A percentile compares a stretch with the other conserved stretches of the same genome.
Evolutionary conservation across 2,888 invertebrate genomes (phyloP).

Genomic region (Orthosia gothica): DNA sequence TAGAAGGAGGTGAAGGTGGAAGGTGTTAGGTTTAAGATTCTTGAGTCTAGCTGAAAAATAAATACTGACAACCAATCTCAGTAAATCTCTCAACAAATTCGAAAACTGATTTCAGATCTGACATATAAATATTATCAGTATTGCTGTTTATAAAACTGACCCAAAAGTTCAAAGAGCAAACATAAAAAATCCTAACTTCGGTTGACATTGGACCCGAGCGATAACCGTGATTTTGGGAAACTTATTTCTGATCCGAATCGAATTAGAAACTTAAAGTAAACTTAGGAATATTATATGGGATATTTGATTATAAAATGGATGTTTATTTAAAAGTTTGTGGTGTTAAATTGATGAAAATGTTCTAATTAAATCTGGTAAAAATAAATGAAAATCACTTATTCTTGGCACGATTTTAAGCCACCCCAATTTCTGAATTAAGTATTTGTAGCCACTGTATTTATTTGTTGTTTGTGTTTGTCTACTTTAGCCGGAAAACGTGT

Average conservation of each 20-base stretch:
- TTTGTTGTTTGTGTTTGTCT: too few species aligned
- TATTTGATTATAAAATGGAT: neutral
- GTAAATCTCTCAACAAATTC: conserved; percentile 1
- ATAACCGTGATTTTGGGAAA: conserved; percentile 32
- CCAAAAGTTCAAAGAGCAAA: conserved; percentile 22
- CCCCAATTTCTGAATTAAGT: too few species aligned
- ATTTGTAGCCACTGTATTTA: too few species aligned
- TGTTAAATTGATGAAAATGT: too few species aligned
- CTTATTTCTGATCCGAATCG: neutral
- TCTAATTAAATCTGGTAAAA: neutral
- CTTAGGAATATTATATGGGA: neutral
- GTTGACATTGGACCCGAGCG: conserved; percentile 14
- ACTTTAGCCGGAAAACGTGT: too few species aligned
- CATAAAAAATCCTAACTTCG: conserved; percentile 23
- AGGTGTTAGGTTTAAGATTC: too few species aligned
- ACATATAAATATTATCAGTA: conserved; percentile 4
- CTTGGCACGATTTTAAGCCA: too few species aligned
- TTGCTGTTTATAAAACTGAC: conserved; percentile 5
- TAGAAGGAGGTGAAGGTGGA: too few species aligned
- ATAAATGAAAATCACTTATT: neutral
- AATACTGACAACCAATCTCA: neutral
- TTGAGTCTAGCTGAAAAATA: neutral
- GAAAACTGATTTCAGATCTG: conserved; percentile 21
- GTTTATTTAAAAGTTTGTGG: too few species aligned
- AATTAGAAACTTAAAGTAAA: conserved; percentile 1